A percentile compares a stretch with the other conserved stretches of the same genome.
Evolutionary conservation across 2,113 vertebrate genomes (phyloP).

Genomic region (Urocolius indicus): DNA sequence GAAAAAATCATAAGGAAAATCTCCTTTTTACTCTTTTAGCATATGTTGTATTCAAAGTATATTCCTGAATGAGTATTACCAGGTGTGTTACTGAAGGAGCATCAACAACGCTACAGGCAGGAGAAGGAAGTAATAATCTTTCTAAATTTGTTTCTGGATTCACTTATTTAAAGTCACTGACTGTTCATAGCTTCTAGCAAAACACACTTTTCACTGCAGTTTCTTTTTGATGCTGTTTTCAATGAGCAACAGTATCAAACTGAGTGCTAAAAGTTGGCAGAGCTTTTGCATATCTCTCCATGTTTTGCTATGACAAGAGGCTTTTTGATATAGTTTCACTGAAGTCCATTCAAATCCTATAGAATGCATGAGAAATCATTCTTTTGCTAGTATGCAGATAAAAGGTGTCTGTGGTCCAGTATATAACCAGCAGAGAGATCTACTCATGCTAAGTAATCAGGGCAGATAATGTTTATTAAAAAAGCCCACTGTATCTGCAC

Average conservation of each 20-base stretch:
- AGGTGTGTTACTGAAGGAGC: neutral
- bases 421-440: neutral
- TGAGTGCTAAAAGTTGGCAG: neutral
- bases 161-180: neutral
- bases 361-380: neutral
- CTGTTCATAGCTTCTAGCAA: conserved; percentile 14
- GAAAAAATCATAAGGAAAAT: neutral
- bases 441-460: neutral
- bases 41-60: neutral
- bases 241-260: conserved; percentile 9
- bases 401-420: neutral
- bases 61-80: neutral
- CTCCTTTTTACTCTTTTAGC: neutral
- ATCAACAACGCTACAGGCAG: neutral
- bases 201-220: neutral
- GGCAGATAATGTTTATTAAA: neutral
- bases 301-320: neutral
- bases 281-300: neutral
- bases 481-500: neutral
- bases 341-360: neutral
- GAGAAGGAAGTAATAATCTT: neutral
- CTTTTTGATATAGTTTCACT: neutral
- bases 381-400: neutral
- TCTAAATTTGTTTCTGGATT: conserved; percentile 3
- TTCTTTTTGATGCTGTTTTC: conserved; percentile 36